These are phyloP conservation scores for Drosophila melanosoma DNA, from an alignment of 2,888 invertebrate species.

Conservation along the genomic window DNA sequence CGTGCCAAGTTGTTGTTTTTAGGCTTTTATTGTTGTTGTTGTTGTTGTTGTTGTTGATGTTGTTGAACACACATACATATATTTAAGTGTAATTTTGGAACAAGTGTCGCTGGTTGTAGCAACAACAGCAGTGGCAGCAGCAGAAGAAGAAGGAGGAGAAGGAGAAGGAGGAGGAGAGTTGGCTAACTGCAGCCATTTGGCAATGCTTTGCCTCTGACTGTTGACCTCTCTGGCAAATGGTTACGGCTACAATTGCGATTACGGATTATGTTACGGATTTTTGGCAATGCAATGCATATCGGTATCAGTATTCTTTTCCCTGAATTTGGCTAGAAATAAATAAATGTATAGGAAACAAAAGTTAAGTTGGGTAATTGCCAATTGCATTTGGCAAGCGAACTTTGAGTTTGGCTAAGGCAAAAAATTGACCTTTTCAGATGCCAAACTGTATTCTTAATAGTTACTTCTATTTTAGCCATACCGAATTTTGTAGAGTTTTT, in stretches of 20 bases:
- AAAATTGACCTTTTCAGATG: neutral
- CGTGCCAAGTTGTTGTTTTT: conserved; percentile 71
- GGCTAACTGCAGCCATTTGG: conserved; percentile 35
- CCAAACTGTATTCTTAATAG: neutral
- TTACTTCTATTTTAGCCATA: neutral
- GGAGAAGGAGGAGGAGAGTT: neutral
- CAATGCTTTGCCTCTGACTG: conserved; percentile 42
- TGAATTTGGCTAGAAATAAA: conserved; percentile 26
- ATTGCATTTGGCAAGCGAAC: conserved; percentile 26
- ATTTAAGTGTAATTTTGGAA: conserved; percentile 71
- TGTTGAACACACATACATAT: conserved; percentile 21
- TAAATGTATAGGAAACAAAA: neutral
- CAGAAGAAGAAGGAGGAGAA: neutral
- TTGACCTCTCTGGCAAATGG: conserved; percentile 46
- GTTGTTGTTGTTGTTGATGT: conserved; percentile 25
- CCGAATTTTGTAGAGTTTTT: neutral
- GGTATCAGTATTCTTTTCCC: neutral
- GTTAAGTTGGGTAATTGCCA: conserved; percentile 37
- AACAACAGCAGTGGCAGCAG: neutral
- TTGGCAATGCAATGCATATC: conserved; percentile 2
- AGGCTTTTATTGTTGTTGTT: conserved; percentile 17
- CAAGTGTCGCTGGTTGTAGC: conserved; percentile 62
- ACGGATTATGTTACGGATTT: conserved; percentile 10
- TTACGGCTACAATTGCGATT: conserved; percentile 7
- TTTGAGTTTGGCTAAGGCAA: neutral